Evolutionary conservation across 2,888 invertebrate species (phyloP).

Genomic region (Ectobius pallidus): DNA sequence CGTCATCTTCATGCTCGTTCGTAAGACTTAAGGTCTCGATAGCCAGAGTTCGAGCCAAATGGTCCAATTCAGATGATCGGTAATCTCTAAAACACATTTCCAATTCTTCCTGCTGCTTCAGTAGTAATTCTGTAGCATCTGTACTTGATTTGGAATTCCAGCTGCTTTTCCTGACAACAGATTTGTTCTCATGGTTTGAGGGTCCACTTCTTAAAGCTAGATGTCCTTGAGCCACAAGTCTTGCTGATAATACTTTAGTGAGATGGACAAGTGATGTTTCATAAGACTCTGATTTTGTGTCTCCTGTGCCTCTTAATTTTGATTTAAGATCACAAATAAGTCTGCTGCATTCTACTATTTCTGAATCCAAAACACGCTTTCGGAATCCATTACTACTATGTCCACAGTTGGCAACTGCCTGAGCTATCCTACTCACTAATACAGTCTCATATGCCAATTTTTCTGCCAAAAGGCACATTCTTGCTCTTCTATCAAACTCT

Average conservation of each 20-base stretch:
- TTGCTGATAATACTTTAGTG: slow-evolving; percentile 76
- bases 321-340: slow-evolving; percentile 73
- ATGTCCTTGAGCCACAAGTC: slow-evolving; percentile 54
- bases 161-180: slow-evolving; percentile 53
- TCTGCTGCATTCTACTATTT: slow-evolving; percentile 71
- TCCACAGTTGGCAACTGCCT: slow-evolving; percentile 64
- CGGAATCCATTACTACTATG: slow-evolving; percentile 64
- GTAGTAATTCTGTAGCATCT: slow-evolving; percentile 58
- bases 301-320: slow-evolving; percentile 64
- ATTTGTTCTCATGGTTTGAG: slow-evolving; percentile 36
- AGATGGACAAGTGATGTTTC: slow-evolving; percentile 68
- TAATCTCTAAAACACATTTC: slow-evolving; percentile 66
- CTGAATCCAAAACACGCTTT: slow-evolving; percentile 59
- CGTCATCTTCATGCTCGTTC: slow-evolving; percentile 47
- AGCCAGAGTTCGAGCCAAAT: slow-evolving; percentile 72
- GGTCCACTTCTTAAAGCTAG: slow-evolving; percentile 58
- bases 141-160: slow-evolving; percentile 46
- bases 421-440: slow-evolving; percentile 70
- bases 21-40: slow-evolving; percentile 68
- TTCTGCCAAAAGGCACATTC: slow-evolving; percentile 75
- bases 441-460: slow-evolving; percentile 82
- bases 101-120: slow-evolving; percentile 66
- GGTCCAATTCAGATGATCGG: slow-evolving; percentile 71
- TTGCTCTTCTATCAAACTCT: slow-evolving; percentile 69
- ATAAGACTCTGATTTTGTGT: slow-evolving; percentile 55